Evolutionary conservation across 2,888 invertebrate genomes (phyloP).

Genomic region (Sarcophaga caerulescens): DNA sequence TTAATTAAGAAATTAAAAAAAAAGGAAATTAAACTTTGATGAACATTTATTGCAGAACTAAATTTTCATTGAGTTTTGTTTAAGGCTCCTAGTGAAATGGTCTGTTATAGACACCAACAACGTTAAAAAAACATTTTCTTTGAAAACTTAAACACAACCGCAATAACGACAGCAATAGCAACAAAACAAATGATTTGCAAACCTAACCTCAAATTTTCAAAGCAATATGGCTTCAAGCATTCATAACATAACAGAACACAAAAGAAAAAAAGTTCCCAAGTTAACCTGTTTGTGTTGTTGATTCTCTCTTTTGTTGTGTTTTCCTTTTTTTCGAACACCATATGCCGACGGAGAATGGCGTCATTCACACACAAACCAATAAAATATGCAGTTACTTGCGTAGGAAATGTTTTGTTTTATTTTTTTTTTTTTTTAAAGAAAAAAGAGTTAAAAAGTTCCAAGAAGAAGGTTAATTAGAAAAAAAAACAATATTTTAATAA

Average conservation of each 20-base stretch:
- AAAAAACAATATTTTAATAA: neutral
- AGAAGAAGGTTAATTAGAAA: no score
- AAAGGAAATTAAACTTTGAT: no score
- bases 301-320: neutral
- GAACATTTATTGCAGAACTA: no score
- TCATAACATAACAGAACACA: neutral
- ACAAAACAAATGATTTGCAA: neutral
- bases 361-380: neutral
- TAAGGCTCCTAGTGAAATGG: no score
- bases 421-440: neutral
- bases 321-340: neutral
- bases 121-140: no score
- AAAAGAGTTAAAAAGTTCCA: no score
- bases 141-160: no score
- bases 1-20: no score
- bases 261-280: neutral
- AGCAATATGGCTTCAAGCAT: neutral
- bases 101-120: no score
- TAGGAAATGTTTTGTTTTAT: neutral
- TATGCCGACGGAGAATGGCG: constrained; percentile 22
- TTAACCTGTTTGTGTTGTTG: neutral
- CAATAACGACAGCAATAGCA: neutral
- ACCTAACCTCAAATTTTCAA: neutral
- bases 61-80: no score
- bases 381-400: neutral